Conservation (phyloP, 1,140 invertebrate genomes). For the Linepithema humile region DNA sequence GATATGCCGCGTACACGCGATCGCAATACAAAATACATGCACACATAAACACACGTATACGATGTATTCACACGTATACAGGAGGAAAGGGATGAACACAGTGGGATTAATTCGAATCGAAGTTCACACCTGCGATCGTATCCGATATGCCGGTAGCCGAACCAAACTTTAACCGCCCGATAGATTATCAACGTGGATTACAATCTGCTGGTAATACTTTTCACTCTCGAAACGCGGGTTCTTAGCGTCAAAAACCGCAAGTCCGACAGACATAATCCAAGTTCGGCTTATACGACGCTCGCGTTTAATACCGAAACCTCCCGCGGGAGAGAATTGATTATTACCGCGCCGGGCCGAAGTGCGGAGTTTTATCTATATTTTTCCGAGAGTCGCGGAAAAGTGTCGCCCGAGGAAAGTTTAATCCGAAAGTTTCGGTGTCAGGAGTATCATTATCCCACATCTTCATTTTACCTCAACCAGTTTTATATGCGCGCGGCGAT, state of each 20-base stretch:
- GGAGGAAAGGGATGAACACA: neutral
- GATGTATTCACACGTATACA: too few species aligned
- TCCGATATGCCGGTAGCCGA: neutral
- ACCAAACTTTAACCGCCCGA: neutral
- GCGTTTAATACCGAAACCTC: too few species aligned
- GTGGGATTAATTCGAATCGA: conserved; percentile 21
- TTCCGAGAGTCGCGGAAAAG: neutral
- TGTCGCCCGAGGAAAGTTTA: neutral
- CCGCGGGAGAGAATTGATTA: neutral
- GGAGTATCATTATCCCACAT: neutral
- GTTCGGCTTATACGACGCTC: neutral
- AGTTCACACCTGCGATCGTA: neutral
- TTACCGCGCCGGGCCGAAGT: neutral
- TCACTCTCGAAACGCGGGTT: neutral
- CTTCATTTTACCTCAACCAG: neutral
- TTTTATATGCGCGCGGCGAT: neutral
- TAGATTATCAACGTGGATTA: neutral
- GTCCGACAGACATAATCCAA: too few species aligned
- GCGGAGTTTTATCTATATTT: neutral
- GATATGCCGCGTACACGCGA: neutral
- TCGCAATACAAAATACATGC: neutral
- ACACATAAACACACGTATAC: neutral
- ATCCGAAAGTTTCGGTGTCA: neutral
- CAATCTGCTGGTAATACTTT: conserved; percentile 8
- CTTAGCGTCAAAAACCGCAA: neutral